These are phyloP conservation scores for Marisa cornuarietis DNA, from an alignment of 1,140 invertebrate genomes.

Conservation along the genomic window DNA sequence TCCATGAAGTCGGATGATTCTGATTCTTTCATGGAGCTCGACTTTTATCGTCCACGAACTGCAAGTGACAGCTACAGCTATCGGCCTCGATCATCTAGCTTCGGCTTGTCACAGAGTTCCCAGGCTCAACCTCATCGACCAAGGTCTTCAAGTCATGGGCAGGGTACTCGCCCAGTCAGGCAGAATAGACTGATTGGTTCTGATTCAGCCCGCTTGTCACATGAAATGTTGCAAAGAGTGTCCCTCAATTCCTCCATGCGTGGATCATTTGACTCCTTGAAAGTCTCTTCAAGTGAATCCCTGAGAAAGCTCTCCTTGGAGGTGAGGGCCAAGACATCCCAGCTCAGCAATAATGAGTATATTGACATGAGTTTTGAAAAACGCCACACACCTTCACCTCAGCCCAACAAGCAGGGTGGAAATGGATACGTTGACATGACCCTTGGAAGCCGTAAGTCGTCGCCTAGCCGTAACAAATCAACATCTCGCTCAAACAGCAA, in stretches of 20 bases:
- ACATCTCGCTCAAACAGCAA: slow-evolving; percentile 23
- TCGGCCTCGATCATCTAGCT: slow-evolving; percentile 56
- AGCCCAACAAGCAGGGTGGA: slow-evolving; percentile 24
- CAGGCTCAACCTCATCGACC: slow-evolving; percentile 52
- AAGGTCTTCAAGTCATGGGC: slow-evolving; percentile 61
- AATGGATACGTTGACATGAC: slow-evolving; percentile 56
- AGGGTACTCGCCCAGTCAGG: slow-evolving; percentile 38
- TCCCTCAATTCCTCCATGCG: slow-evolving; percentile 53
- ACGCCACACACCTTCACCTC: slow-evolving; percentile 39
- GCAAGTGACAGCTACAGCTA: slow-evolving; percentile 60
- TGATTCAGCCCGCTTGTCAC: slow-evolving; percentile 38
- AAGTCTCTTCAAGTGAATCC: slow-evolving; percentile 52
- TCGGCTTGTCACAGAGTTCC: slow-evolving; percentile 41
- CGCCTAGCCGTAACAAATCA: slow-evolving; percentile 17
- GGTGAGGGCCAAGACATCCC: slow-evolving; percentile 35
- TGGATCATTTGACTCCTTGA: slow-evolving; percentile 45
- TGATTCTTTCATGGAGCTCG: slow-evolving; percentile 60
- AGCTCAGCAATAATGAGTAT: slow-evolving; percentile 35
- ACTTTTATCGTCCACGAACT: slow-evolving; percentile 57
- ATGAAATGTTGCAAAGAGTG: slow-evolving; percentile 35
- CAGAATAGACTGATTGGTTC: slow-evolving; percentile 26
- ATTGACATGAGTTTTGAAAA: slow-evolving; percentile 51
- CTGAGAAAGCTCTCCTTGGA: slow-evolving; percentile 42
- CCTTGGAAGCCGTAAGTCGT: slow-evolving; percentile 28
- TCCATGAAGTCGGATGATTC: slow-evolving; percentile 57